phyloP scores from a whole-genome alignment of 2,888 invertebrate genomes.

The Nomada hirtipes region DNA sequence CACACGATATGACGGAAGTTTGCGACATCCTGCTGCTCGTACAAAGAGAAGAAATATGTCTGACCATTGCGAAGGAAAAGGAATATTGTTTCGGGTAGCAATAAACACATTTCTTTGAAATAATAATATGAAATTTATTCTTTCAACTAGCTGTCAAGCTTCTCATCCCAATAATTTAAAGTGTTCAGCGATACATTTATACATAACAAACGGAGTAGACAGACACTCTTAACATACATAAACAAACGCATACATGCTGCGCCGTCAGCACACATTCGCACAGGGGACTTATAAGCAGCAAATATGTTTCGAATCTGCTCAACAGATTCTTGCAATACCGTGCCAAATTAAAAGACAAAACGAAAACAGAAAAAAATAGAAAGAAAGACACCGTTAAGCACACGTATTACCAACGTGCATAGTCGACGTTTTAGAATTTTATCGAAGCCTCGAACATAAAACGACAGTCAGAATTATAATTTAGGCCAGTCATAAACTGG shows the following conservation, averaged over 20 bases:
- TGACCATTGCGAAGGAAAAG: constrained; percentile 40
- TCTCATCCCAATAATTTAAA: constrained; percentile 42
- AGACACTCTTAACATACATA: constrained; percentile 39
- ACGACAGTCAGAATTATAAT: constrained; percentile 74
- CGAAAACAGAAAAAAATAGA: no score
- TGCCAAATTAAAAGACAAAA: constrained; percentile 40
- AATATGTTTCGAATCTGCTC: constrained; percentile 58
- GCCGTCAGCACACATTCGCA: constrained; percentile 10
- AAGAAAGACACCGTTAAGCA: neutral
- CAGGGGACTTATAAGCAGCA: neutral
- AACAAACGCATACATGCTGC: neutral
- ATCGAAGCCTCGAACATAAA: neutral
- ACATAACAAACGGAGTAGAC: neutral
- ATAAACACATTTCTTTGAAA: constrained; percentile 72
- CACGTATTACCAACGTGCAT: neutral
- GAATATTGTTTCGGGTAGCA: constrained; percentile 69
- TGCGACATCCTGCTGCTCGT: constrained; percentile 57
- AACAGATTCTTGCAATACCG: constrained; percentile 54
- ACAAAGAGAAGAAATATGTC: constrained; percentile 45
- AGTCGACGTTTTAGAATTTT: constrained; percentile 9
- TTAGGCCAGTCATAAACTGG: constrained; percentile 87
- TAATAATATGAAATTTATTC: constrained; percentile 57
- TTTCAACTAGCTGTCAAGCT: constrained; percentile 39
- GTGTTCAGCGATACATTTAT: constrained; percentile 22
- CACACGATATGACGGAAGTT: constrained; percentile 48